phyloP scores from a whole-genome alignment of 2,888 invertebrate species.

The Trimorus sp. region DNA sequence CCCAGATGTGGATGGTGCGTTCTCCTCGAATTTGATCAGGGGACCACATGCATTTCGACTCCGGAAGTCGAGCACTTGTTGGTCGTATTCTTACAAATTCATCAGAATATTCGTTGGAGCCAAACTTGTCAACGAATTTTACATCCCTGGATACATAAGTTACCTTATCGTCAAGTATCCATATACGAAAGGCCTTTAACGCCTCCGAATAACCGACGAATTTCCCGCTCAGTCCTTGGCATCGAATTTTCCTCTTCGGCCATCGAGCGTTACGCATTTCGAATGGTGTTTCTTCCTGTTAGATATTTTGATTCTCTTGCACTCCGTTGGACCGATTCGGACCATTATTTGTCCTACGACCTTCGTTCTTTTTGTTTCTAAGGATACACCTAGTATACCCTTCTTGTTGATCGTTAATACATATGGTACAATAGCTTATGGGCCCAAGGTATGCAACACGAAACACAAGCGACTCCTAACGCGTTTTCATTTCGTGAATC shows the following conservation, averaged over 20 bases:
- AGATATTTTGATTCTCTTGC: too few species aligned
- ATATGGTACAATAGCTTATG: too few species aligned
- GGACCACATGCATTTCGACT: background rate
- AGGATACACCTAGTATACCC: too few species aligned
- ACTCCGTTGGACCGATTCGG: too few species aligned
- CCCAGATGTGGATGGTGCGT: background rate
- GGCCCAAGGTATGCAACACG: too few species aligned
- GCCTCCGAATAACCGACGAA: constrained; percentile 10
- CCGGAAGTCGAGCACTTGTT: background rate
- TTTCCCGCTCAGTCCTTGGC: background rate
- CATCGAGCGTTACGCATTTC: background rate
- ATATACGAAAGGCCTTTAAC: constrained; percentile 3
- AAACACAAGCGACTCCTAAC: too few species aligned
- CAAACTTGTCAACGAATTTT: background rate
- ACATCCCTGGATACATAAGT: background rate
- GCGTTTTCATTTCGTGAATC: too few species aligned
- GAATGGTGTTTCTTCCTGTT: background rate
- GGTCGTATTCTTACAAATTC: background rate
- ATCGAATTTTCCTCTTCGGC: constrained; percentile 1
- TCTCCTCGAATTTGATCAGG: background rate
- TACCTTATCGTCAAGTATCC: background rate
- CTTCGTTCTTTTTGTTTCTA: too few species aligned
- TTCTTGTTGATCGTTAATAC: too few species aligned
- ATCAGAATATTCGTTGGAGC: background rate
- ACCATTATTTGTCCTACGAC: too few species aligned